A percentile compares a stretch with the other conserved stretches of the same genome.
Evolutionary conservation across 2,888 invertebrate species (phyloP).

Genomic region (Lasioglossum vierecki): DNA sequence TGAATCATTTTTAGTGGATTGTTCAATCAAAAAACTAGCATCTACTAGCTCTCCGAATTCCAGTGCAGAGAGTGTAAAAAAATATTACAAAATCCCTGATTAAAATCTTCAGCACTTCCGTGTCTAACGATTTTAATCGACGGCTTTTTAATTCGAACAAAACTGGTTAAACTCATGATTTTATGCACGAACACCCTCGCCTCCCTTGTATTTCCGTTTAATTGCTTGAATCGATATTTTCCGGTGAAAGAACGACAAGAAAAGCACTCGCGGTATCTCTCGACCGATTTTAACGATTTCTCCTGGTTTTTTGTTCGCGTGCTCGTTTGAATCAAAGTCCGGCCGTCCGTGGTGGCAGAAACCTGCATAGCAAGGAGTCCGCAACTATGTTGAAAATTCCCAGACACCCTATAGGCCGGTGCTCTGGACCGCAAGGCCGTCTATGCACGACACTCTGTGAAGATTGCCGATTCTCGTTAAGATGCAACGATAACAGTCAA

Average conservation of each 20-base stretch:
- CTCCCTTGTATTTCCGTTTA: not conserved
- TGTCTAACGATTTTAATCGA: not conserved
- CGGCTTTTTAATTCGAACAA: not conserved
- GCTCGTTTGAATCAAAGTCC: not conserved
- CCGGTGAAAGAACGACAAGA: not conserved
- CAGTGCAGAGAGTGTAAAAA: no score
- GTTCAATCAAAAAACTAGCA: no score
- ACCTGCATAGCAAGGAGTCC: not conserved
- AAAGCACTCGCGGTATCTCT: not conserved
- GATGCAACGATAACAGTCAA: constrained; percentile 75
- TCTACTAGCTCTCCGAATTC: no score
- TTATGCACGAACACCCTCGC: not conserved
- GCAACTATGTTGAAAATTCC: constrained; percentile 3
- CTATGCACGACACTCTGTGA: constrained; percentile 65
- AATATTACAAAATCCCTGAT: no score
- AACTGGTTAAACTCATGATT: not conserved
- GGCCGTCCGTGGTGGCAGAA: not conserved
- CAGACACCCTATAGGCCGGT: constrained; percentile 46
- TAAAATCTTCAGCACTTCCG: not conserved
- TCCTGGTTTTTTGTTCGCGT: not conserved
- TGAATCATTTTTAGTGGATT: no score
- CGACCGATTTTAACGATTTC: not conserved
- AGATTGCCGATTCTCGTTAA: constrained; percentile 80
- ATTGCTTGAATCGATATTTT: not conserved
- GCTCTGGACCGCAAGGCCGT: constrained; percentile 51